These are phyloP conservation scores for Prochilodus magdalenae DNA, from an alignment of 2,113 vertebrate species.

Conservation along the genomic window DNA sequence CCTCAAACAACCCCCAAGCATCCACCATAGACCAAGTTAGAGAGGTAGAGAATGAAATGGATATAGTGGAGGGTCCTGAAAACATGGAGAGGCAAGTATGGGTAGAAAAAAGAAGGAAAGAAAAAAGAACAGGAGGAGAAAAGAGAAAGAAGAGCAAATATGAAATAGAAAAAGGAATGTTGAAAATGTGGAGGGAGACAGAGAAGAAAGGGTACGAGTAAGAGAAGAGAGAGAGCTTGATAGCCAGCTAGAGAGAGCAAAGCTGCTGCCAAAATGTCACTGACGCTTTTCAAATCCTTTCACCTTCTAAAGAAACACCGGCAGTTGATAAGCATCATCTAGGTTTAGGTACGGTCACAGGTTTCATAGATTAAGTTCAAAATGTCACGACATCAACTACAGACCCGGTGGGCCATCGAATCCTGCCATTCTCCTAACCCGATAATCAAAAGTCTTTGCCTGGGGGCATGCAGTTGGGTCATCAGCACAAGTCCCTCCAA, in stretches of 20 bases:
- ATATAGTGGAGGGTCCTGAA: too few species aligned
- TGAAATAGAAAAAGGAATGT: background rate
- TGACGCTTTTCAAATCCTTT: slow-evolving; percentile 18
- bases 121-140: background rate
- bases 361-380: slow-evolving; percentile 34
- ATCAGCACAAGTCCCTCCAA: slow-evolving; percentile 26
- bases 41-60: too few species aligned
- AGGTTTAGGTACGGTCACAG: slow-evolving; percentile 4
- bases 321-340: slow-evolving; percentile 38
- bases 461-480: slow-evolving; percentile 3
- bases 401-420: slow-evolving; percentile 1
- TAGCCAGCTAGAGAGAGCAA: background rate
- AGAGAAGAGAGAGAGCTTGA: background rate
- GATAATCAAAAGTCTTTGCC: slow-evolving; percentile 26
- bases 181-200: background rate
- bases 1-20: too few species aligned
- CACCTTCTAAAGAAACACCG: background rate
- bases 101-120: background rate
- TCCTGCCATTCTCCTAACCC: slow-evolving; percentile 20
- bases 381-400: slow-evolving; percentile 28
- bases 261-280: slow-evolving; percentile 15
- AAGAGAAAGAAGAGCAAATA: too few species aligned
- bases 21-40: too few species aligned
- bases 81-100: too few species aligned
- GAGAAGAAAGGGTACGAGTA: background rate